Base-by-base conservation (phyloP, 2,888 invertebrate species). In the Ectropis crepuscularia region DNA sequence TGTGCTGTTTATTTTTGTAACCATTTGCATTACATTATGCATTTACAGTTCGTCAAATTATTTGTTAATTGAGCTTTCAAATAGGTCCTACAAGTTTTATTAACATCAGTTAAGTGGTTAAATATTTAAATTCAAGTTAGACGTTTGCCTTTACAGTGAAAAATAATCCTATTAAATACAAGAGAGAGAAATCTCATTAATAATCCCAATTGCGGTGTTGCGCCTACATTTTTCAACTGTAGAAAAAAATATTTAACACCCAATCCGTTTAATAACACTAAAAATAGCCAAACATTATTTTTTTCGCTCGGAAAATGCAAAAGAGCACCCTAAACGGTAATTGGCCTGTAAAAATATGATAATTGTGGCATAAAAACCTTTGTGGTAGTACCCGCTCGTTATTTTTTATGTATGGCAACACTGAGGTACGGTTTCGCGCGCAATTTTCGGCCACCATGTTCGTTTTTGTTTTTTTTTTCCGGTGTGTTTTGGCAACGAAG, bases 301-400 rank as follows among this genome's bases (percentile, higher is more conserved):
- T 79, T 76, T 73, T 73, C 65, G 73, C 47, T 61, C 74, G 72
- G 73, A 76, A 72, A 72, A 70, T 67, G 68, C 81, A 81, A 85
- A 87, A 82, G 80, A 74, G 71, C 72, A 68, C 75, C 73, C 77
- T 79, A 82, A 83, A 81, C 81, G 82, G 83, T 89, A 89, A 90
- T 88, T 86, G 88, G 82, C 73, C 71, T 62, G 71, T 76, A 77
- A 83, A 87, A 86, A 87, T 89, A 89, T 89, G 88, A 88, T 91
- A 91, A 91, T 90, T 82, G 87, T 75, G 73, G 75, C 81, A 81
- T 85, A 81, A 86, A 82, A 86, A 82, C 86, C 85, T 86, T 85
- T 85, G 84, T 81, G 81, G 84, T 77, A 76, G 76, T 75, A 74
- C 74, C 72, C 74, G 79, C 85, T 85, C 86, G 83, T 90, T 89